These are phyloP conservation scores for Caenorhabditis remanei DNA, from an alignment of 1,140 invertebrate genomes.

Conservation along the genomic window DNA sequence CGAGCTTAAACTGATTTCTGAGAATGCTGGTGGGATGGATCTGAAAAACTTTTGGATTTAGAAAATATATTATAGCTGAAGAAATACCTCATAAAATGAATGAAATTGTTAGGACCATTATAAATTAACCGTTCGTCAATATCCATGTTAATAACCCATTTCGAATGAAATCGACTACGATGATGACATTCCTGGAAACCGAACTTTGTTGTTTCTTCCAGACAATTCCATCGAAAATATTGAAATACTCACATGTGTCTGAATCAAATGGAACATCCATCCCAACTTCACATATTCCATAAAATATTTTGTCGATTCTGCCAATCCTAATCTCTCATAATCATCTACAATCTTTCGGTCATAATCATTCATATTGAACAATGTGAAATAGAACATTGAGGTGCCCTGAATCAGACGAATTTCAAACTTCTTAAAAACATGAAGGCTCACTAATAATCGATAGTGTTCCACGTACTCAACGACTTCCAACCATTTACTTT, in stretches of 20 bases:
- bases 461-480: conserved; percentile 17
- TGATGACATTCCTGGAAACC: neutral
- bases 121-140: conserved; percentile 12
- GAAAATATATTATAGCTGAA: neutral
- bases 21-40: neutral
- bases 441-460: neutral
- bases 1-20: conserved; percentile 7
- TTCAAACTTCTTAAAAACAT: neutral
- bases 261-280: conserved; percentile 37
- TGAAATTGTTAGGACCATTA: neutral
- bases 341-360: conserved; percentile 17
- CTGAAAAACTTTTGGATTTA: neutral
- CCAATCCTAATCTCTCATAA: conserved; percentile 14
- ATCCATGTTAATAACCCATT: conserved; percentile 33
- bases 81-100: conserved; percentile 1
- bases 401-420: neutral
- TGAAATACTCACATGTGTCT: neutral
- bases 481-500: conserved; percentile 12
- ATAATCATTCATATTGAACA: conserved; percentile 41
- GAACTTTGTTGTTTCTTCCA: neutral
- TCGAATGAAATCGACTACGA: conserved; percentile 33
- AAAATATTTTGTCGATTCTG: conserved; percentile 3
- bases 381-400: conserved; percentile 21
- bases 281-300: conserved; percentile 41
- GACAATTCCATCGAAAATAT: neutral